These are phyloP conservation scores for Chrysomela aeneicollis DNA, from an alignment of 2,888 invertebrate genomes.

Conservation along the genomic window DNA sequence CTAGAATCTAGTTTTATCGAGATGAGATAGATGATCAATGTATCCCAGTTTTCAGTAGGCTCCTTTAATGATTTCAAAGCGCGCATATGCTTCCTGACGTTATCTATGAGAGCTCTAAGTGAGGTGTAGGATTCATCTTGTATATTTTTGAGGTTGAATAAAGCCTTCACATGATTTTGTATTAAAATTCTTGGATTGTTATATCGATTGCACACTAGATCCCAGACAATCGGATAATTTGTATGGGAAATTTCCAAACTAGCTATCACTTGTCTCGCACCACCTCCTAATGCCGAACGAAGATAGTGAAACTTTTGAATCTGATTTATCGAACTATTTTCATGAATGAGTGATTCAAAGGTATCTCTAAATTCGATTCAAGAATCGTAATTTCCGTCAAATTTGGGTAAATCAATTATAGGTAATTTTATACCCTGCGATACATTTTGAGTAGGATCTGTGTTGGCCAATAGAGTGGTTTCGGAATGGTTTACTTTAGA, in stretches of 20 bases:
- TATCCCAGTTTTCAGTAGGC: constrained; percentile 11
- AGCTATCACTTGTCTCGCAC: constrained; percentile 11
- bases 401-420: constrained; percentile 12
- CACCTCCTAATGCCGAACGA: constrained; percentile 6
- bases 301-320: constrained; percentile 20
- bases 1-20: background rate
- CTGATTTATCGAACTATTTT: constrained; percentile 4
- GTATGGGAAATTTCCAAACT: constrained; percentile 14
- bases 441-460: background rate
- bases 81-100: constrained; percentile 24
- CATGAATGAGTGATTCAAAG: constrained; percentile 12
- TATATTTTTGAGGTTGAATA: constrained; percentile 17
- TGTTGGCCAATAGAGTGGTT: background rate
- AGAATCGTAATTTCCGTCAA: constrained; percentile 12
- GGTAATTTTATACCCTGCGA: constrained; percentile 10
- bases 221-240: constrained; percentile 23
- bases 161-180: constrained; percentile 23
- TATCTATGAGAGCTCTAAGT: constrained; percentile 22
- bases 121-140: constrained; percentile 9
- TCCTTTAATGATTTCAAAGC: constrained; percentile 16
- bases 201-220: constrained; percentile 15
- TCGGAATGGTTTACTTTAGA: background rate
- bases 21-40: background rate
- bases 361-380: constrained; percentile 13
- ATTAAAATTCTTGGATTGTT: constrained; percentile 22